Percentiles rank a stretch among this genome's conserved stretches.
phyloP scores from a whole-genome alignment of 2,888 invertebrate genomes.

The Lithophane ornitopus region DNA sequence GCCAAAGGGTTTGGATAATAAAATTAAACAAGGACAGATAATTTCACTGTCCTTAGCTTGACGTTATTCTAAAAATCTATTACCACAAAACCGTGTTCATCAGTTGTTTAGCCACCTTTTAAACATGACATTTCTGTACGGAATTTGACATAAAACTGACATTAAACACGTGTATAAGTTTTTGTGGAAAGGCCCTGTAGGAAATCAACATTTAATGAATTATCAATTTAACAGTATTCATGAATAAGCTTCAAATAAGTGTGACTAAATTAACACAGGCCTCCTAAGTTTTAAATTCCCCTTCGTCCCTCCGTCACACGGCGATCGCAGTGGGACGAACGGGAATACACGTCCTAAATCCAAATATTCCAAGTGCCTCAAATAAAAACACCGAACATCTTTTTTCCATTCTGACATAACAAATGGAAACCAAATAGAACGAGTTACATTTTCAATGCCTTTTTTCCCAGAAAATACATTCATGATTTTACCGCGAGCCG shows the following conservation, averaged over 20 bases:
- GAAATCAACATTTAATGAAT: background rate
- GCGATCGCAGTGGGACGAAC: too few relatives aligned
- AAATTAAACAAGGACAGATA: background rate
- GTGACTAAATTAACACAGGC: background rate
- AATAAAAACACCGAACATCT: background rate
- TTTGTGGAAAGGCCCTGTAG: too few relatives aligned
- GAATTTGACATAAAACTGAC: too few relatives aligned
- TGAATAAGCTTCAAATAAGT: background rate
- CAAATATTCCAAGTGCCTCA: background rate
- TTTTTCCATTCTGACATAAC: slow-evolving; percentile 25
- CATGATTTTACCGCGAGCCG: slow-evolving; percentile 48
- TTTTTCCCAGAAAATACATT: slow-evolving; percentile 54
- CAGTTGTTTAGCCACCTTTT: too few relatives aligned
- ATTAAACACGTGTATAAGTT: too few relatives aligned
- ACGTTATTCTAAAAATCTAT: too few relatives aligned
- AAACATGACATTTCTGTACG: too few relatives aligned
- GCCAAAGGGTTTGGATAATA: background rate
- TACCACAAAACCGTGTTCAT: too few relatives aligned
- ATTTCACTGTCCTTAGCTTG: background rate
- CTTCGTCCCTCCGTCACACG: too few relatives aligned
- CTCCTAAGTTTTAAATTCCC: too few relatives aligned
- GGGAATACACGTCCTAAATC: too few relatives aligned
- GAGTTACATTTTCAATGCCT: slow-evolving; percentile 32
- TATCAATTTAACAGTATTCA: too few relatives aligned
- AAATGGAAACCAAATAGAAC: slow-evolving; percentile 40